Base-by-base conservation (phyloP, 1,140 invertebrate species). In the Magallana angulata region DNA sequence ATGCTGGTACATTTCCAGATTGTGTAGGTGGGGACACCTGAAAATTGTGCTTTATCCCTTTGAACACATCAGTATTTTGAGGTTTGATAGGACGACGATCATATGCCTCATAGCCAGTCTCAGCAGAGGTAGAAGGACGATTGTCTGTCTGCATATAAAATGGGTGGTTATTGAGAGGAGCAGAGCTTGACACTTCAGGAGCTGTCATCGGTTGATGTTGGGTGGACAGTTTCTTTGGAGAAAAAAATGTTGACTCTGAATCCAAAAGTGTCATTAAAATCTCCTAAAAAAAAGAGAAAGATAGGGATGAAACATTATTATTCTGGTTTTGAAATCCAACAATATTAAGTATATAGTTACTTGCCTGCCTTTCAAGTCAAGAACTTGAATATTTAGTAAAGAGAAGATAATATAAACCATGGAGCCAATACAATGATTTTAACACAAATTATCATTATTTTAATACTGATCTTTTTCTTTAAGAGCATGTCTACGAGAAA, bases 231-330 rank as follows among this genome's bases (percentile, higher is more conserved):
- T 87, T 85, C 56, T 90, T 90, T 57, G 94, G 60, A 48, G 93
- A 93, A 18, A 94, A 86, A 84, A 94, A 93, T n/a, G 92, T 91
- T 16, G 93, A 92, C 36, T 94, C 93, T 30, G 93, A 93, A 14
- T 93, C 91, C 85, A 94, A 87, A 58, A 92, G 86, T 90, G n/a
- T 89, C 87, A 57, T 93, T 91, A 90, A 82, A 92, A 88, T 93
- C 93, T 93, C 24, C 24, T 76, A 76, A 76, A 48, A 48, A 48
- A 48, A 48, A 48, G 5, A 48, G 5, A 48, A 48, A 48, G 36
- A 48, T 48, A 48, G 36, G 5, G 36, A 48, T 48, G 36, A 48
- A 48, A 48, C 36, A 5, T 48, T 48, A 48, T 48, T 48, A 48
- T 48, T 48, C 5, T 2, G 36, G 36, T 48, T 48, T 48, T 48